These are phyloP conservation scores for Panzeria rudis DNA, from an alignment of 2,888 invertebrate genomes.

Conservation along the genomic window DNA sequence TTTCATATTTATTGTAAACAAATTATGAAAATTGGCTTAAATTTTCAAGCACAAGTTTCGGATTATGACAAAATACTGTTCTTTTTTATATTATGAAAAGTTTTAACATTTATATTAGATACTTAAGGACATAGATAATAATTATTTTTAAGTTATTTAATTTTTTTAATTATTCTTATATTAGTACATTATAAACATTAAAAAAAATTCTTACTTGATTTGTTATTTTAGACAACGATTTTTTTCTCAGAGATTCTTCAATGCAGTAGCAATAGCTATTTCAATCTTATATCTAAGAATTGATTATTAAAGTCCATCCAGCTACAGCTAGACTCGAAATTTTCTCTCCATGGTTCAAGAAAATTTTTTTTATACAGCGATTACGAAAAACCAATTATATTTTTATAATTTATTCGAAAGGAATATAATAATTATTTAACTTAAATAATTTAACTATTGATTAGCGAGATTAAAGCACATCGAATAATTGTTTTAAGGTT, in stretches of 20 bases:
- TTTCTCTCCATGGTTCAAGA: no score
- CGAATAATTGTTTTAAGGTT: constrained; percentile 60
- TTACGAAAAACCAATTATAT: neutral
- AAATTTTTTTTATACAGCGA: neutral
- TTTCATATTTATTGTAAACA: constrained; percentile 5
- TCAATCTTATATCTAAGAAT: no score
- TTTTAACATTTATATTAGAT: constrained; percentile 42
- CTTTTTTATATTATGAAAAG: neutral
- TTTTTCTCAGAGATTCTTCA: no score
- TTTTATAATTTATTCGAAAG: neutral
- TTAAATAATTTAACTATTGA: neutral
- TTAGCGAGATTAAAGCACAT: constrained; percentile 58
- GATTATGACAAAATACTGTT: constrained; percentile 50
- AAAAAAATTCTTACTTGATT: neutral
- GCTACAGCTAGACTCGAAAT: no score
- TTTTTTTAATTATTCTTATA: constrained; percentile 4
- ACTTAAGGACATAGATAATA: constrained; percentile 61
- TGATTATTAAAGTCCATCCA: no score
- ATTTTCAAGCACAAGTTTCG: neutral
- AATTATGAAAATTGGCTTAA: neutral
- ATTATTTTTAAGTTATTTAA: neutral
- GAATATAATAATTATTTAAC: no score
- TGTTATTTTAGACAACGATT: neutral
- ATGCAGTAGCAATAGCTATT: no score
- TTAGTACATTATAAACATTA: constrained; percentile 52